phyloP scores from a whole-genome alignment of 2,888 invertebrate species.

The Therioaphis trifolii region DNA sequence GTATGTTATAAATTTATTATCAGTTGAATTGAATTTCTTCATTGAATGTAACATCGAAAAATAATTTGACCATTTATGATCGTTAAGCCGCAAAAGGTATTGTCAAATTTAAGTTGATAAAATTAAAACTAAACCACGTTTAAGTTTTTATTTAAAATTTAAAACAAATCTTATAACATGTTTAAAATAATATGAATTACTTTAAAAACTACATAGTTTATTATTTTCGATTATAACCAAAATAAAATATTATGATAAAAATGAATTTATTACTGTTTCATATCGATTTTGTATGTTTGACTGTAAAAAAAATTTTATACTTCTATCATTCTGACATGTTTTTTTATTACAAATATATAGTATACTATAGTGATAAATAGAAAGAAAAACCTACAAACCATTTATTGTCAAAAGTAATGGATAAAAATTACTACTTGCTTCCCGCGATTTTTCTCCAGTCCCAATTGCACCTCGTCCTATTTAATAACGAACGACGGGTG shows the following conservation, averaged over 20 bases:
- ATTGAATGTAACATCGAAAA: no score
- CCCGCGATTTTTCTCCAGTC: slow-evolving; percentile 31
- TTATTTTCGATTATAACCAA: slow-evolving; percentile 14
- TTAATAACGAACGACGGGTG: slow-evolving; percentile 45
- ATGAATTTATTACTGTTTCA: slow-evolving; percentile 16
- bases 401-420: slow-evolving; percentile 49
- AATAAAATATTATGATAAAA: slow-evolving; percentile 1
- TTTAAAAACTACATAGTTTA: not conserved
- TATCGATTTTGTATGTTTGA: slow-evolving; percentile 28
- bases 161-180: not conserved
- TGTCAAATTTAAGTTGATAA: no score
- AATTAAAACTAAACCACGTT: no score
- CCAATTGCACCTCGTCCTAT: slow-evolving; percentile 10
- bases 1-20: no score
- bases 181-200: slow-evolving; percentile 10
- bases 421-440: slow-evolving; percentile 40
- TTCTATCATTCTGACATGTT: slow-evolving; percentile 32
- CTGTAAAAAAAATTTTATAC: slow-evolving; percentile 29
- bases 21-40: no score
- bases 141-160: no score
- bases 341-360: slow-evolving; percentile 38
- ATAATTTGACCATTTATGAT: no score
- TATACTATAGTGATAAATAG: slow-evolving; percentile 32
- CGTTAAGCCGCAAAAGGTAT: no score
- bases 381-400: slow-evolving; percentile 40